Percentiles rank a stretch among this genome's conserved stretches.
phyloP scores from a whole-genome alignment of 92 coral and sea anemone species.

The Bergia puertoricense region DNA sequence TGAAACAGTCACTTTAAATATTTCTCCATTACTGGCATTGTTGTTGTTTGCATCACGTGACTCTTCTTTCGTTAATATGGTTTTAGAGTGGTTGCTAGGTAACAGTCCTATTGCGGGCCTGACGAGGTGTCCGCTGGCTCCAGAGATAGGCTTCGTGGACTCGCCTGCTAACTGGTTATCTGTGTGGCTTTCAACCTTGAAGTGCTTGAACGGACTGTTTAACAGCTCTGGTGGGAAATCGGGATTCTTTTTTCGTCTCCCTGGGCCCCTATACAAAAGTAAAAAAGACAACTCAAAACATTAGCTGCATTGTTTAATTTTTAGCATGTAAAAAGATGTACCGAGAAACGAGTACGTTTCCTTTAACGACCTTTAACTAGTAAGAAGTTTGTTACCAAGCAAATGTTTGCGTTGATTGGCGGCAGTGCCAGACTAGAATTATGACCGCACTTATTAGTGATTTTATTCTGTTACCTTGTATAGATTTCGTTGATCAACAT shows the following conservation, averaged over 20 bases:
- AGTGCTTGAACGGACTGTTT: conserved; percentile 83
- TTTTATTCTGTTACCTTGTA: too few species aligned
- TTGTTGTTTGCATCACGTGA: conserved; percentile 73
- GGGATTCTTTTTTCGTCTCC: conserved; percentile 88
- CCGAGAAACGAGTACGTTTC: too few species aligned
- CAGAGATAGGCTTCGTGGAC: conserved; percentile 22
- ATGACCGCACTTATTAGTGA: too few species aligned
- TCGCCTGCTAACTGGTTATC: conserved; percentile 40
- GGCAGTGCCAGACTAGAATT: too few species aligned
- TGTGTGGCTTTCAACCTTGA: conserved; percentile 61
- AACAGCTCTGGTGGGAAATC: conserved; percentile 89
- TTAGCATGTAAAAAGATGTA: too few species aligned
- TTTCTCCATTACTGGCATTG: conserved; percentile 44
- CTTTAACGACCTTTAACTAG: too few species aligned
- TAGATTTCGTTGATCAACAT: too few species aligned
- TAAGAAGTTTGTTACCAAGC: too few species aligned
- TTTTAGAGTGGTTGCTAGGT: conserved; percentile 34
- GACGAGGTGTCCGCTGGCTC: conserved; percentile 42
- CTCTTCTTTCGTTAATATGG: conserved; percentile 45
- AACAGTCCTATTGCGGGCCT: conserved; percentile 33
- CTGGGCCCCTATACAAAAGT: conserved; percentile 70
- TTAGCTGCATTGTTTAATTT: not conserved
- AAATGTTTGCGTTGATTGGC: too few species aligned
- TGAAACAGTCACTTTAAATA: conserved; percentile 60
- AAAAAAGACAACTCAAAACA: not conserved